These are phyloP conservation scores for Allacma fusca DNA, from an alignment of 2,888 invertebrate species.

Conservation along the genomic window DNA sequence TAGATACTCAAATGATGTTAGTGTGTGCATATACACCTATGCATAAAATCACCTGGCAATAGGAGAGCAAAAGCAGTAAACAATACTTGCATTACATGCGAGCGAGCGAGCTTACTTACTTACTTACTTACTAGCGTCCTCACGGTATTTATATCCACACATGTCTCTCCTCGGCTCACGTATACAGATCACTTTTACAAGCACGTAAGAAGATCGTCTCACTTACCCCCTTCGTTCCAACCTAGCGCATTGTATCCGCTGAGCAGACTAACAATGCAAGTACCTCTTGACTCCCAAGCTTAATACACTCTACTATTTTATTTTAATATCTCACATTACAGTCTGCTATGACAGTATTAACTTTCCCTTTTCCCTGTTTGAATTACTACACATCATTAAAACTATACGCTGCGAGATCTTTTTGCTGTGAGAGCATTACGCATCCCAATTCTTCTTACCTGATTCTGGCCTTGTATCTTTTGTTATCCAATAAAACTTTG, in stretches of 20 bases:
- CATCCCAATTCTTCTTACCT: not conserved
- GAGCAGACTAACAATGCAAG: not conserved
- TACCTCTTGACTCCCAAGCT: not conserved
- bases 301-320: not conserved
- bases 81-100: too few relatives aligned
- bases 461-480: slow-evolving; percentile 17
- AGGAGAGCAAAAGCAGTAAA: too few relatives aligned
- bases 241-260: not conserved
- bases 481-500: slow-evolving; percentile 8
- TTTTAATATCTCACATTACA: slow-evolving; percentile 6
- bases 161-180: not conserved
- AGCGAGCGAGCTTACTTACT: too few relatives aligned
- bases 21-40: not conserved
- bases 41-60: too few relatives aligned
- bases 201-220: not conserved
- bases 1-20: not conserved
- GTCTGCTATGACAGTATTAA: not conserved
- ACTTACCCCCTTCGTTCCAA: not conserved
- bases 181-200: not conserved
- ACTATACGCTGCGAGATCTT: not conserved
- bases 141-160: not conserved
- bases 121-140: not conserved
- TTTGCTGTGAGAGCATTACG: too few relatives aligned
- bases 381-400: slow-evolving; percentile 29
- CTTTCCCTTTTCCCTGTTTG: not conserved